phyloP scores from a whole-genome alignment of 2,888 invertebrate species.

The Yponomeuta cagnagella region DNA sequence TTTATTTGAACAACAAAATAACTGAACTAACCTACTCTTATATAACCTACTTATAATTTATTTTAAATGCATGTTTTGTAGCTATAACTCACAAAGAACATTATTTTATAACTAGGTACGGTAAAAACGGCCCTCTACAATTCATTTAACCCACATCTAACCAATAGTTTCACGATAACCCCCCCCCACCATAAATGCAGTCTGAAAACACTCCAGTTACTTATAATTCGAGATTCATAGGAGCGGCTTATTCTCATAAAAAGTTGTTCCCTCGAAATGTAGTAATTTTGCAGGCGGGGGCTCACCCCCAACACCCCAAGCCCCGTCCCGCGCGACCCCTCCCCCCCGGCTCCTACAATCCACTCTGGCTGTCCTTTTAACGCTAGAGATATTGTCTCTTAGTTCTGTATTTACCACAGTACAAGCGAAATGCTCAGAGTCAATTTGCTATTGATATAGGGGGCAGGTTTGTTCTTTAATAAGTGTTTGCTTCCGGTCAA shows the following conservation, averaged over 20 bases:
- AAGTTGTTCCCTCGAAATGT: constrained; percentile 75
- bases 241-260: constrained; percentile 72
- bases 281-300: constrained; percentile 70
- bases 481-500: neutral
- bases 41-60: too few species aligned
- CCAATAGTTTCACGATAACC: neutral
- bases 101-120: neutral
- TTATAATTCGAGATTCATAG: constrained; percentile 68
- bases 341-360: constrained; percentile 39
- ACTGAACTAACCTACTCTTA: too few species aligned
- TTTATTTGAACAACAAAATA: neutral
- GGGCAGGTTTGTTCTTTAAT: neutral
- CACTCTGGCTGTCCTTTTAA: constrained; percentile 68
- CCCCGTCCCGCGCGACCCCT: constrained; percentile 29
- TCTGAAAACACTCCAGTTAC: constrained; percentile 11
- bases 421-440: constrained; percentile 20
- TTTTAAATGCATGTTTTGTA: too few species aligned
- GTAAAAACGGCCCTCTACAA: neutral
- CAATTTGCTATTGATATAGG: neutral
- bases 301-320: constrained; percentile 25
- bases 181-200: constrained; percentile 5
- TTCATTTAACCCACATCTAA: neutral
- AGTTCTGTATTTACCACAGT: constrained; percentile 69
- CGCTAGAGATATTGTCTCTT: constrained; percentile 73
- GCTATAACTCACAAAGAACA: neutral